Base-by-base conservation (phyloP, 2,113 vertebrate genomes). In the Petaurus breviceps region DNA sequence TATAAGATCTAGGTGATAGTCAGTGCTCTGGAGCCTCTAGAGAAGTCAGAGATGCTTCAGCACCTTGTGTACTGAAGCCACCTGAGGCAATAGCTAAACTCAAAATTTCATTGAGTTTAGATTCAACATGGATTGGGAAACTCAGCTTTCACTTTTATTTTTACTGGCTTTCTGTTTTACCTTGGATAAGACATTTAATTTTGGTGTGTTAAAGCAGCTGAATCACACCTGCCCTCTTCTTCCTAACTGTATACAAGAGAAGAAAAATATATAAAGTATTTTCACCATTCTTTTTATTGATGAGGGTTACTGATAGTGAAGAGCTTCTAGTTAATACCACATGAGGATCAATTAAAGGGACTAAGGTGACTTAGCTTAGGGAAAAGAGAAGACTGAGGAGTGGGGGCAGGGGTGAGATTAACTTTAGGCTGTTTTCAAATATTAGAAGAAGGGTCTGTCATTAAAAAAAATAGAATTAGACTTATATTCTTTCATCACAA, bases 181-280 rank as follows among this genome's bases (percentile, higher is more conserved):
- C 54, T 95, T 84, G 68, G 19, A 84, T 2, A 23, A 43, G 68
- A 16, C 6, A 43, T 43, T 84, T 84, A 84, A n/a, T 84, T 43
- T 84, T 46, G 84, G 3, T 90, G 47, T 55, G 31, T 91, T 93
- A 47, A 92, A 68, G 43, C 8, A 84, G 2, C 47, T 57, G 1
- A 93, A 90, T 96, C 46, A 92, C 61, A 8, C 23, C 54, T 90
- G 3, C 68, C n/a, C 7, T 89, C 52, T 91, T 94, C 51, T 94
- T 16, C 50, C 50, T 95, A 91, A 43, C 10, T 90, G 68, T 25
- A 37, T 89, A 84, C 95, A 3, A 23, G 91, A 96, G 93, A 95
- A 96, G n/a, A 47, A 96, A 47, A 95, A 94, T 2, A 31, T 90
- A 95, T 90, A 2, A 96, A 96, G 95, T 95, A n/a, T 51, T 3